These are phyloP conservation scores for Oncorhynchus nerka DNA, from an alignment of 2,113 vertebrate genomes.

Conservation along the genomic window DNA sequence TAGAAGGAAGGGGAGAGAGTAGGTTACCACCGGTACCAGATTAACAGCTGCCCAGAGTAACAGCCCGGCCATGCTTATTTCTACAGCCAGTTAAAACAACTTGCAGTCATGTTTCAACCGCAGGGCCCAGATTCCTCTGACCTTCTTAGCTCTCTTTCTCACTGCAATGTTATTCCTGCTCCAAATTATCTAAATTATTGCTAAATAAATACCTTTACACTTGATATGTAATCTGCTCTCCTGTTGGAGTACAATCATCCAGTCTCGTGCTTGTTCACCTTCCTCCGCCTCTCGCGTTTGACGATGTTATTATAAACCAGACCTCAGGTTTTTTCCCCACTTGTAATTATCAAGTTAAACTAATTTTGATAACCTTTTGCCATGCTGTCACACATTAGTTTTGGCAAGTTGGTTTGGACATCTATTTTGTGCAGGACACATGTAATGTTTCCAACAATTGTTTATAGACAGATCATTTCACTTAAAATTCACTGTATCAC, in stretches of 20 bases:
- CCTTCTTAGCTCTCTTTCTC: constrained; percentile 36
- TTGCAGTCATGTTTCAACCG: constrained; percentile 66
- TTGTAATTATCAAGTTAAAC: too few species aligned
- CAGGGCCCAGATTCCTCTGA: constrained; percentile 50
- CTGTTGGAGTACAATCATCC: constrained; percentile 39
- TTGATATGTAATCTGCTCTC: constrained; percentile 51
- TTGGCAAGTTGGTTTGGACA: too few species aligned
- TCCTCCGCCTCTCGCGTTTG: not conserved
- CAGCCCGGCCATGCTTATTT: constrained; percentile 71
- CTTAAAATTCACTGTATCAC: too few species aligned
- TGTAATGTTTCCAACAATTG: too few species aligned
- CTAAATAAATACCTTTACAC: constrained; percentile 68
- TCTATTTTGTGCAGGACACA: too few species aligned
- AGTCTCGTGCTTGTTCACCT: not conserved
- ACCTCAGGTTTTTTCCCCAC: too few species aligned
- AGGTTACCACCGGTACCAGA: constrained; percentile 68
- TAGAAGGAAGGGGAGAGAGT: not conserved
- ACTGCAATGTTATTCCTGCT: constrained; percentile 59
- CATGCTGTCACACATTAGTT: too few species aligned
- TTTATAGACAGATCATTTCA: too few species aligned
- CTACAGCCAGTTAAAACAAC: constrained; percentile 78
- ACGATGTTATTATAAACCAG: too few species aligned
- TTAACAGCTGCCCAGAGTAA: constrained; percentile 66
- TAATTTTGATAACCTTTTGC: too few species aligned
- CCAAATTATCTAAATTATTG: constrained; percentile 54